Percentiles rank a stretch among this genome's conserved stretches.
phyloP scores from a whole-genome alignment of 2,113 vertebrate species.

The Carassius gibelio region DNA sequence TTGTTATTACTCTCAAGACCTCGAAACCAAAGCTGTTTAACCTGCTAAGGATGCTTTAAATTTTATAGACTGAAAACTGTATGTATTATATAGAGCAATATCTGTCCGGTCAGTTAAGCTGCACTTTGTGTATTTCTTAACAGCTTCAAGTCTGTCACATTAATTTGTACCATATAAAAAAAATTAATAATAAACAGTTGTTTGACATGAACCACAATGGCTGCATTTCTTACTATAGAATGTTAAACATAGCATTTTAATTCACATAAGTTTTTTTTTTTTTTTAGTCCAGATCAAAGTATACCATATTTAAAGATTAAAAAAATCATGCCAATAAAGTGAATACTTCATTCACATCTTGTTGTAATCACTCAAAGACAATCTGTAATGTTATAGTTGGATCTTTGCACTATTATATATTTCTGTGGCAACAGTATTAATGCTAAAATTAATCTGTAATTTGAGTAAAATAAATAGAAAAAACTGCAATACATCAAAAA shows the following conservation, averaged over 20 bases:
- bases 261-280: background rate
- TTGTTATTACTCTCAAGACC: conserved; percentile 83
- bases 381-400: background rate
- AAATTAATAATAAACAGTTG: conserved; percentile 98
- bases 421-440: background rate
- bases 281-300: background rate
- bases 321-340: background rate
- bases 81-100: conserved; percentile 99
- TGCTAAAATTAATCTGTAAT: background rate
- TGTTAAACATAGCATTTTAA: background rate
- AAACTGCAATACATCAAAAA: background rate
- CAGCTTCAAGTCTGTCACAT: conserved; percentile 97
- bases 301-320: background rate
- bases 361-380: background rate
- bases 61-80: conserved; percentile 87
- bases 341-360: background rate
- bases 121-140: conserved; percentile 99
- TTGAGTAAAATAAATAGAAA: background rate
- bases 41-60: conserved; percentile 92
- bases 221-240: conserved; percentile 56
- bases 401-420: background rate
- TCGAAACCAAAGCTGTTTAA: conserved; percentile 99
- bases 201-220: conserved; percentile 89
- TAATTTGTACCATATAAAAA: conserved; percentile 93
- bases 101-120: conserved; percentile 98